Evolutionary conservation across 2,113 vertebrate species (phyloP).

Genomic region (Aegotheles bennettii): DNA sequence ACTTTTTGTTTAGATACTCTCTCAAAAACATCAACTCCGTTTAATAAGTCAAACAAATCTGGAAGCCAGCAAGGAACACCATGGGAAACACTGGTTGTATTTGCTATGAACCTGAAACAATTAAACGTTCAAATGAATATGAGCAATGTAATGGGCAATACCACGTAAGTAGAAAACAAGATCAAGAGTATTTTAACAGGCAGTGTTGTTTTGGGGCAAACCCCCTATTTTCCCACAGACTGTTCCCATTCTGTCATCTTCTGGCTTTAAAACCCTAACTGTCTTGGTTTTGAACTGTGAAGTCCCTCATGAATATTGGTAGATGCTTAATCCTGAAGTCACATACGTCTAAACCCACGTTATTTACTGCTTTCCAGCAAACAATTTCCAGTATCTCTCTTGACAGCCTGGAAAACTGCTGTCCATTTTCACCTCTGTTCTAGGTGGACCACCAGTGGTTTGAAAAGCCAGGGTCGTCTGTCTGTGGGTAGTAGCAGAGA

Average conservation of each 20-base stretch:
- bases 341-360: neutral
- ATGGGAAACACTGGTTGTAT: constrained; percentile 97
- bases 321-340: neutral
- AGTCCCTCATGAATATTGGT: neutral
- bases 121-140: constrained; percentile 99
- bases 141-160: constrained; percentile 99
- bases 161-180: constrained; percentile 80
- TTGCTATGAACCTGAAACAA: constrained; percentile 96
- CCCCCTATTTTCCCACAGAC: neutral
- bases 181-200: neutral
- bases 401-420: neutral
- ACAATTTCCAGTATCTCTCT: neutral
- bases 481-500: constrained; percentile 96
- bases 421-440: neutral
- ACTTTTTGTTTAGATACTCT: constrained; percentile 78
- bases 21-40: constrained; percentile 90
- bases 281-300: neutral
- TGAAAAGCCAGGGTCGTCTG: constrained; percentile 96
- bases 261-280: neutral
- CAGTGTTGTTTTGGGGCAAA: neutral
- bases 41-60: constrained; percentile 87
- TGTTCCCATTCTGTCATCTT: neutral
- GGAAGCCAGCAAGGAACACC: constrained; percentile 90
- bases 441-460: constrained; percentile 97
- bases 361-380: neutral